phyloP scores from a whole-genome alignment of 2,797 vertebrate species.

The Anas georgica region DNA sequence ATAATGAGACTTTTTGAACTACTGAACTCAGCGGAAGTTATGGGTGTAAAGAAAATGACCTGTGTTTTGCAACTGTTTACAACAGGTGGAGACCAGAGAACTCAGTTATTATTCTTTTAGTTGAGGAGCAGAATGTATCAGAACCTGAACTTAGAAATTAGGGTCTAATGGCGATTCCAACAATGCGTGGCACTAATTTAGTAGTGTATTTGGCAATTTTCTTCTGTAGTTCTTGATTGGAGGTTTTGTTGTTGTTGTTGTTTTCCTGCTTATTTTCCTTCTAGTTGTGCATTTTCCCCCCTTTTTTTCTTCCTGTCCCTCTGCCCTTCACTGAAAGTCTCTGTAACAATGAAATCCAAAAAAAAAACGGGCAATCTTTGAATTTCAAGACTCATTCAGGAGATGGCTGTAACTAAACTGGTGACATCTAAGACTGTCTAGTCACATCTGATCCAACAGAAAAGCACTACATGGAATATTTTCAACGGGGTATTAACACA shows the following conservation, averaged over 20 bases:
- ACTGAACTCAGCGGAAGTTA: conserved; percentile 12
- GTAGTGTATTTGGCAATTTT: not conserved
- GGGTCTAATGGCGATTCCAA: not conserved
- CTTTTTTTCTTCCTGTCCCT: not conserved
- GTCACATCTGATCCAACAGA: not conserved
- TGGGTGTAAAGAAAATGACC: not conserved
- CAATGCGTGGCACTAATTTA: not conserved
- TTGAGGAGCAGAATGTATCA: not conserved
- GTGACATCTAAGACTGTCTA: not conserved
- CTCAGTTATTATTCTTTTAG: not conserved
- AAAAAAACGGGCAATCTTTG: not conserved
- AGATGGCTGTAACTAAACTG: not conserved
- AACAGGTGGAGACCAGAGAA: not conserved
- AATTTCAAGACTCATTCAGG: not conserved
- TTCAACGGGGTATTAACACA: not conserved
- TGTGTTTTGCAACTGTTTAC: conserved; percentile 1
- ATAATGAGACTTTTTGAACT: conserved; percentile 38
- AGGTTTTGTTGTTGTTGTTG: not conserved
- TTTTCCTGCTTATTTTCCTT: not conserved
- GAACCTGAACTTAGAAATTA: not conserved
- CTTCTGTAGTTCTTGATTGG: not conserved
- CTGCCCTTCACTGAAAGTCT: not conserved
- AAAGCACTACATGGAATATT: not conserved
- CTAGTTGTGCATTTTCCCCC: not conserved
- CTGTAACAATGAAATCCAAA: not conserved